These are phyloP conservation scores for Cataglyphis livida DNA, from an alignment of 2,888 invertebrate genomes.

Conservation along the genomic window DNA sequence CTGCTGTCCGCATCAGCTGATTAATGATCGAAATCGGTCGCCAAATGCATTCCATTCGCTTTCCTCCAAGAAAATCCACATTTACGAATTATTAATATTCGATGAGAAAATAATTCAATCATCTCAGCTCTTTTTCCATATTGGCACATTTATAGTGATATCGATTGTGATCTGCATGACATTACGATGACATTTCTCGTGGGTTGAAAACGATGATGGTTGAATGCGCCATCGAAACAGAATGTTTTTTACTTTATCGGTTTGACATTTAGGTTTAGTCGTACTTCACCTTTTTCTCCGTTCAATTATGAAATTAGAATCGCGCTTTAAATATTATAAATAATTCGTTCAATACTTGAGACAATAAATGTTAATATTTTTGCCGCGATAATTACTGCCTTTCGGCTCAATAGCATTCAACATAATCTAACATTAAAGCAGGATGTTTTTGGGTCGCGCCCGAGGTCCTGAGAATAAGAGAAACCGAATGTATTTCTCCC, in stretches of 20 bases:
- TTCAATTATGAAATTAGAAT: constrained; percentile 27
- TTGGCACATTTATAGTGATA: not conserved
- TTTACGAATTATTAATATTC: constrained; percentile 16
- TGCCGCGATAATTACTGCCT: constrained; percentile 8
- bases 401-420: not conserved
- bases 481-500: constrained; percentile 11
- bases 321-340: constrained; percentile 18
- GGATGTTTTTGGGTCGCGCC: constrained; percentile 46
- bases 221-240: constrained; percentile 8
- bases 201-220: constrained; percentile 11
- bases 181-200: constrained; percentile 40
- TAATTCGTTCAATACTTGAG: constrained; percentile 12
- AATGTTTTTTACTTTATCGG: not conserved
- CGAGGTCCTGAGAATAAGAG: constrained; percentile 37
- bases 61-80: not conserved
- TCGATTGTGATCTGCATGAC: constrained; percentile 9
- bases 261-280: constrained; percentile 31
- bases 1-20: constrained; percentile 60
- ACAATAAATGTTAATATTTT: constrained; percentile 17
- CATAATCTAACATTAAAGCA: constrained; percentile 24
- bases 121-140: not conserved
- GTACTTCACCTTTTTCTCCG: not conserved
- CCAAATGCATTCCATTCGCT: constrained; percentile 24
- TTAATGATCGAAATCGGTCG: constrained; percentile 60
- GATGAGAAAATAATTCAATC: constrained; percentile 21